A percentile compares a stretch with the other conserved stretches of the same genome.
These are phyloP conservation scores for Isichthys henryi DNA, from an alignment of 2,113 vertebrate species.

Conservation along the genomic window DNA sequence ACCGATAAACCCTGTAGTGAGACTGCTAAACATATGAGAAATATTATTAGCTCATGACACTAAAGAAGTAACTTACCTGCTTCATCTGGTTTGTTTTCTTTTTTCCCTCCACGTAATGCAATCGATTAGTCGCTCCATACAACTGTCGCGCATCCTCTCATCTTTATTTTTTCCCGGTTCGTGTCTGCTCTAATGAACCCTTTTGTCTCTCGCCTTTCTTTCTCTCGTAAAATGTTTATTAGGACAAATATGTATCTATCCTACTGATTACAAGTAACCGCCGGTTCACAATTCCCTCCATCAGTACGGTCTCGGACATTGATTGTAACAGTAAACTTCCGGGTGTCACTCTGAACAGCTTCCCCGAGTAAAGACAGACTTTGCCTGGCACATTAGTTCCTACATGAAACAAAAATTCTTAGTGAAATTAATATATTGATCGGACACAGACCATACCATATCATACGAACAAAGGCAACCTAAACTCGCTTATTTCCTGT, in stretches of 20 bases:
- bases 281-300: slow-evolving; percentile 9
- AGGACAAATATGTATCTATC: not conserved
- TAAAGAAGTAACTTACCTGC: not conserved
- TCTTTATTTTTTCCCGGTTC: not conserved
- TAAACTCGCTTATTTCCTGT: not conserved
- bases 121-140: not conserved
- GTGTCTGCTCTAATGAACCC: not conserved
- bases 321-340: slow-evolving; percentile 20
- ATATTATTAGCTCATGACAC: not conserved
- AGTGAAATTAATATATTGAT: not conserved
- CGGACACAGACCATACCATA: not conserved
- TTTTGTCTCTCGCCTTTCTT: not conserved
- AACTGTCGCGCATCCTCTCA: not conserved
- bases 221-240: not conserved
- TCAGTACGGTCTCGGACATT: not conserved
- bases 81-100: slow-evolving; percentile 11
- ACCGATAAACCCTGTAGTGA: not conserved
- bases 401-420: not conserved
- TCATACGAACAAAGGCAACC: not conserved
- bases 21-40: not conserved
- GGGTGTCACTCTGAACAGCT: slow-evolving; percentile 18
- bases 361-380: not conserved
- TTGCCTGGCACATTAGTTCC: not conserved
- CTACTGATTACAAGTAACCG: not conserved
- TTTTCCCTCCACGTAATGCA: slow-evolving; percentile 9